phyloP scores from a whole-genome alignment of 2,797 vertebrate species.

The Diglossa cyanea region DNA sequence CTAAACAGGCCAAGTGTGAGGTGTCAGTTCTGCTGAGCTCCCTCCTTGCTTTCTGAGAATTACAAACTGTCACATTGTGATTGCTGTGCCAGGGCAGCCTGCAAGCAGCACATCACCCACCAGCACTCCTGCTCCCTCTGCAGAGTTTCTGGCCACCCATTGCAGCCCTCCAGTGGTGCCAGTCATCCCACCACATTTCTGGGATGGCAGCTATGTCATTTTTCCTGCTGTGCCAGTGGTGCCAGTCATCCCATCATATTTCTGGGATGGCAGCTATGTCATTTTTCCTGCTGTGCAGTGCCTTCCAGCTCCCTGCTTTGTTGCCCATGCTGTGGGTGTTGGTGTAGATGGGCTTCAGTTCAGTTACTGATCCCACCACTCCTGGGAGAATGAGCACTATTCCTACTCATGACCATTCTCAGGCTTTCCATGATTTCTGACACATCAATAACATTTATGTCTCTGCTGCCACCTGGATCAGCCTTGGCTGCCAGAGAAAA shows the following conservation, averaged over 20 bases:
- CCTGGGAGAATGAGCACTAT: rapidly evolving
- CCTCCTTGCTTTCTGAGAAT: not conserved
- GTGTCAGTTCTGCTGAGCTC: not conserved
- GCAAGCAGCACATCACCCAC: not conserved
- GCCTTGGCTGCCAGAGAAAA: not conserved
- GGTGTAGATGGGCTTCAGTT: rapidly evolving
- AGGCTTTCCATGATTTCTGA: not conserved
- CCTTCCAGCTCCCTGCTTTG: not conserved
- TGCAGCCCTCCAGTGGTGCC: not conserved
- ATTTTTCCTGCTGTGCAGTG: not conserved
- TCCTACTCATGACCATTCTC: not conserved
- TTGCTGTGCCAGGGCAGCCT: not conserved
- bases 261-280: not conserved
- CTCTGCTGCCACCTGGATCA: not conserved
- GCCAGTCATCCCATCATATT: not conserved
- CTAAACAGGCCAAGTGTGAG: not conserved
- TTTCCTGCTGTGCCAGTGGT: not conserved
- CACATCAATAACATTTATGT: not conserved
- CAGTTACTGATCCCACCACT: not conserved
- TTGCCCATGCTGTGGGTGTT: not conserved
- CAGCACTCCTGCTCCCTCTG: not conserved
- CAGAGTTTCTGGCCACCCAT: not conserved
- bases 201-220: not conserved
- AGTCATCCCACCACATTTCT: not conserved
- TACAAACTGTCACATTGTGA: not conserved